These are phyloP conservation scores for Macrobrachium rosenbergii DNA, from an alignment of 1,140 invertebrate genomes.

Conservation along the genomic window DNA sequence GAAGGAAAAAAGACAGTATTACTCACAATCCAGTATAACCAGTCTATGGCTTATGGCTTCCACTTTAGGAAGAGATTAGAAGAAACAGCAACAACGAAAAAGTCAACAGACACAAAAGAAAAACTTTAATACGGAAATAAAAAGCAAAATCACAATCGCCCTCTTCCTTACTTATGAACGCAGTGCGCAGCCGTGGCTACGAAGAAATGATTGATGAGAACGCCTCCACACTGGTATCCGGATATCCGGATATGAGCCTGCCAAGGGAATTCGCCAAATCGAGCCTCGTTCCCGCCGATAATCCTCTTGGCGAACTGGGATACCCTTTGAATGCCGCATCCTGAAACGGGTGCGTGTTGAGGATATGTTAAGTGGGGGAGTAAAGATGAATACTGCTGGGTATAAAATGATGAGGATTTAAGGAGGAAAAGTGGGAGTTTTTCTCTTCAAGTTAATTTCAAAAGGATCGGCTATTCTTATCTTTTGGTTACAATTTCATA, in stretches of 20 bases:
- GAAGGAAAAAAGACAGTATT: too few species aligned
- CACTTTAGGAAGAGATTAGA: too few species aligned
- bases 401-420: not conserved
- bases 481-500: not conserved
- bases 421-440: not conserved
- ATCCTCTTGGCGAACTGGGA: conserved; percentile 79
- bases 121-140: not conserved
- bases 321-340: conserved; percentile 77
- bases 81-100: too few species aligned
- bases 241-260: conserved; percentile 87
- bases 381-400: not conserved
- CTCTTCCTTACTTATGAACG: conserved; percentile 73
- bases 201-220: conserved; percentile 76
- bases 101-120: too few species aligned
- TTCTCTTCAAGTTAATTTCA: not conserved
- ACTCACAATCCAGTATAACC: too few species aligned
- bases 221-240: conserved; percentile 85
- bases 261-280: conserved; percentile 84
- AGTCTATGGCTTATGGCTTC: too few species aligned
- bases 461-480: not conserved
- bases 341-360: conserved; percentile 68
- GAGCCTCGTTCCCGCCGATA: conserved; percentile 74
- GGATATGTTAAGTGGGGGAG: not conserved
- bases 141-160: not conserved
- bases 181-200: conserved; percentile 81